Percentiles rank a stretch among this genome's conserved stretches.
Conservation (phyloP, 1,140 invertebrate species). For the Odontomachus brunneus region DNA sequence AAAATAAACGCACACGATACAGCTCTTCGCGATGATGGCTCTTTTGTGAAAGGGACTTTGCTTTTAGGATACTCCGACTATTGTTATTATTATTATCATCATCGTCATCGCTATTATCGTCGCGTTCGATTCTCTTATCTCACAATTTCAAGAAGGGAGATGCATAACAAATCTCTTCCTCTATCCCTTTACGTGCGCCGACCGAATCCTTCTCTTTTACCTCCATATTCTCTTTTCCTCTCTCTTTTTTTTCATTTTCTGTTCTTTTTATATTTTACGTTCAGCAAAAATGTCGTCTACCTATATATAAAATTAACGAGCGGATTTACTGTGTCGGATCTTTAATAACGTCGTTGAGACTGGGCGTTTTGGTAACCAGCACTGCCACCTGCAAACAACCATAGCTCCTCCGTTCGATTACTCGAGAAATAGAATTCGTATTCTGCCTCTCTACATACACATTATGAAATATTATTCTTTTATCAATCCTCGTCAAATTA, state of each 20-base stretch:
- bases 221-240: background rate
- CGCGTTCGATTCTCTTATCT: too few relatives aligned
- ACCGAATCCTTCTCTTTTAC: background rate
- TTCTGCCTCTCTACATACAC: conserved; percentile 65
- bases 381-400: conserved; percentile 81
- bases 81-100: too few relatives aligned
- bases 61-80: too few relatives aligned
- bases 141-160: too few relatives aligned
- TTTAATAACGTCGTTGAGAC: conserved; percentile 79
- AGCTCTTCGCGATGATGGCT: too few relatives aligned
- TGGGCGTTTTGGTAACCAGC: conserved; percentile 82
- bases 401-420: conserved; percentile 78
- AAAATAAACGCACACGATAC: too few relatives aligned
- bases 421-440: conserved; percentile 65
- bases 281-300: conserved; percentile 60
- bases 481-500: too few relatives aligned
- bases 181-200: background rate
- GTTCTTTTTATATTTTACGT: background rate
- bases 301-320: conserved; percentile 72
- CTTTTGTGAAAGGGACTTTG: too few relatives aligned
- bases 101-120: too few relatives aligned
- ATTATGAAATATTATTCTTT: conserved; percentile 36
- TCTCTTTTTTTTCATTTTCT: background rate
- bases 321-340: conserved; percentile 54
- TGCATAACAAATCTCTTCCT: background rate